phyloP scores from a whole-genome alignment of 2,888 invertebrate genomes.

The Trichogramma dendrolimi region DNA sequence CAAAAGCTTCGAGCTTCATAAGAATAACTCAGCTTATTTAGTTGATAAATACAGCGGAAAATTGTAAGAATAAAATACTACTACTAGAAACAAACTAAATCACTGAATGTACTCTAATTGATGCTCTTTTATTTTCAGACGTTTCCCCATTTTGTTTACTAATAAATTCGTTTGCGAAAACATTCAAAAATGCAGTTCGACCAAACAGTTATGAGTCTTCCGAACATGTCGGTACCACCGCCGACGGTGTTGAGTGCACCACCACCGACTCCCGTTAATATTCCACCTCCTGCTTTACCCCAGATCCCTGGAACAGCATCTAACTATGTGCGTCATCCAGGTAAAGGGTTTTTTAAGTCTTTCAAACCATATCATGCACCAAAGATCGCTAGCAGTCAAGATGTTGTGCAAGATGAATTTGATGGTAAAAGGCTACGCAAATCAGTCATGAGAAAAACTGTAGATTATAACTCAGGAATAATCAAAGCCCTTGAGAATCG shows the following conservation, averaged over 20 bases:
- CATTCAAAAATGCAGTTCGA: too few species aligned
- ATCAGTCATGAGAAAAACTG: conserved; percentile 95
- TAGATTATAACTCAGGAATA: conserved; percentile 95
- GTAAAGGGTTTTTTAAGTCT: conserved; percentile 53
- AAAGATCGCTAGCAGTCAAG: conserved; percentile 48
- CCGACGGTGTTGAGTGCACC: conserved; percentile 37
- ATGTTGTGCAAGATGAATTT: conserved; percentile 71
- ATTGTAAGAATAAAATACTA: too few species aligned
- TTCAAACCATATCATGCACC: conserved; percentile 53
- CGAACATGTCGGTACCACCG: conserved; percentile 53
- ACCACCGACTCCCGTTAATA: conserved; percentile 46
- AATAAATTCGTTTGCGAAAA: too few species aligned
- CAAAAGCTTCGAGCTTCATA: too few species aligned
- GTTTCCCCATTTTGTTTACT: too few species aligned
- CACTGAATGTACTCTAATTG: too few species aligned
- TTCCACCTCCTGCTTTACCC: conserved; percentile 50
- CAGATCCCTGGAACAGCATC: conserved; percentile 45
- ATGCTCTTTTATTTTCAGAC: too few species aligned
- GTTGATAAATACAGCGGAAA: too few species aligned
- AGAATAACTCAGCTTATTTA: too few species aligned
- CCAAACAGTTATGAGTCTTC: conserved; percentile 48
- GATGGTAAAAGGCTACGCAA: conserved; percentile 94
- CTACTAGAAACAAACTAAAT: too few species aligned
- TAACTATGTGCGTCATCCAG: conserved; percentile 46
- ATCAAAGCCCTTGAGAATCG: conserved; percentile 86